These are phyloP conservation scores for Tetragnatha versicolor DNA, from an alignment of 1,140 invertebrate genomes.

Conservation along the genomic window DNA sequence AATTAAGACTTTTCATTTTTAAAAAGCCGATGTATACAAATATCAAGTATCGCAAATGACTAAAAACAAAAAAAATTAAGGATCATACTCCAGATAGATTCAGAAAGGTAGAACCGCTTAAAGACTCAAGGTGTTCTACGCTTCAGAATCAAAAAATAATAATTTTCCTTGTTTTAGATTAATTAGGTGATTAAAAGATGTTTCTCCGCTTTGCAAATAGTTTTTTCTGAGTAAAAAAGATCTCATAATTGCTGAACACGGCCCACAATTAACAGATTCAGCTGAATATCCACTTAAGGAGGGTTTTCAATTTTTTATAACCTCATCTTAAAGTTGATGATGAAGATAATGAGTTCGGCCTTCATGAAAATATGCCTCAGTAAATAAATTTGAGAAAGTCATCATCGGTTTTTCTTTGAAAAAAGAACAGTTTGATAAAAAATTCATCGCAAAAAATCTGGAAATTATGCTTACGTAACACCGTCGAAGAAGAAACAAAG, in stretches of 20 bases:
- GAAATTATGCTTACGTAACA: too few relatives aligned
- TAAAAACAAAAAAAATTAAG: too few relatives aligned
- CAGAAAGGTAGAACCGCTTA: too few relatives aligned
- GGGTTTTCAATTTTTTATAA: not conserved
- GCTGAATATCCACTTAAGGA: not conserved
- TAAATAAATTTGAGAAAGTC: not conserved
- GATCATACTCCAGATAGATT: too few relatives aligned
- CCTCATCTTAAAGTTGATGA: not conserved
- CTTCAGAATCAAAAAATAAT: too few relatives aligned
- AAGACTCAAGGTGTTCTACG: too few relatives aligned
- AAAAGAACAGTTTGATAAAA: not conserved
- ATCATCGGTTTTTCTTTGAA: not conserved
- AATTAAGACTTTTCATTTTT: too few relatives aligned
- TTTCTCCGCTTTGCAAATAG: slow-evolving; percentile 1
- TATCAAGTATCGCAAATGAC: too few relatives aligned
- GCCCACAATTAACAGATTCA: slow-evolving; percentile 11
- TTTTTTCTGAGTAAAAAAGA: not conserved
- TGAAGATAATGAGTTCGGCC: not conserved
- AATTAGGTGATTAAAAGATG: slow-evolving; percentile 20
- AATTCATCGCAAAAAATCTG: not conserved
- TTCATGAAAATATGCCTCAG: slow-evolving; percentile 11
- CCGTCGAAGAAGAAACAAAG: too few relatives aligned
- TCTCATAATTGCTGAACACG: slow-evolving; percentile 7
- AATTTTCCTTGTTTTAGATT: slow-evolving; percentile 15
- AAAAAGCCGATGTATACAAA: too few relatives aligned